Conservation (phyloP, 2,797 vertebrate genomes). For the Cercopithecus petaurista region DNA sequence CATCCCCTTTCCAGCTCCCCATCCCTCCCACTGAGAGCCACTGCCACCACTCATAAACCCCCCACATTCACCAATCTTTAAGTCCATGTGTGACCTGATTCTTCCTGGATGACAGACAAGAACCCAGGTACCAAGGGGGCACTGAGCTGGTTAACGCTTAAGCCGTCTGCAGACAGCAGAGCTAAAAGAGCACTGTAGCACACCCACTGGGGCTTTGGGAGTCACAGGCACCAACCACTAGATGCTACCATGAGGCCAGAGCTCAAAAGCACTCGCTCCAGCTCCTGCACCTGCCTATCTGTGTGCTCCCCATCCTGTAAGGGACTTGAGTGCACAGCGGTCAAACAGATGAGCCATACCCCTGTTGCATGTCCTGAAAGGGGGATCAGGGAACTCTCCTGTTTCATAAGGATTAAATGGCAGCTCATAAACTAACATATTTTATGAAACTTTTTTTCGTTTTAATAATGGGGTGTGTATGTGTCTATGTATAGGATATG, state of each 20-base stretch:
- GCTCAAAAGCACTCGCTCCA: background rate
- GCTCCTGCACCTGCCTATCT: background rate
- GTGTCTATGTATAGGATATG: background rate
- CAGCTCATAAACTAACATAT: background rate
- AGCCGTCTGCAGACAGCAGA: background rate
- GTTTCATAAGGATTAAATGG: background rate
- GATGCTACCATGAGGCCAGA: background rate
- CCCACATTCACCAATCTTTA: background rate
- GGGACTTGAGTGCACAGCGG: background rate
- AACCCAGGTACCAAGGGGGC: background rate
- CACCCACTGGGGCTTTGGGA: background rate
- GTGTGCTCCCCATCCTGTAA: background rate
- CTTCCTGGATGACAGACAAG: background rate
- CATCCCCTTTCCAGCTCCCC: background rate
- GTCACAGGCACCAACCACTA: background rate
- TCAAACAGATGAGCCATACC: background rate
- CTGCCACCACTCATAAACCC: background rate
- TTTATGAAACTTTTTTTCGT: background rate
- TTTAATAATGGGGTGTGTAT: background rate
- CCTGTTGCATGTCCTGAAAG: background rate
- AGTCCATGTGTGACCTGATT: background rate
- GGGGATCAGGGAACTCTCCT: background rate
- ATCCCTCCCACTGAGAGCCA: background rate
- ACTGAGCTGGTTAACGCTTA: background rate
- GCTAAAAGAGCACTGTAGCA: background rate